Evolutionary conservation across 1,140 invertebrate species (phyloP).

Genomic region (Babylonia areolata): DNA sequence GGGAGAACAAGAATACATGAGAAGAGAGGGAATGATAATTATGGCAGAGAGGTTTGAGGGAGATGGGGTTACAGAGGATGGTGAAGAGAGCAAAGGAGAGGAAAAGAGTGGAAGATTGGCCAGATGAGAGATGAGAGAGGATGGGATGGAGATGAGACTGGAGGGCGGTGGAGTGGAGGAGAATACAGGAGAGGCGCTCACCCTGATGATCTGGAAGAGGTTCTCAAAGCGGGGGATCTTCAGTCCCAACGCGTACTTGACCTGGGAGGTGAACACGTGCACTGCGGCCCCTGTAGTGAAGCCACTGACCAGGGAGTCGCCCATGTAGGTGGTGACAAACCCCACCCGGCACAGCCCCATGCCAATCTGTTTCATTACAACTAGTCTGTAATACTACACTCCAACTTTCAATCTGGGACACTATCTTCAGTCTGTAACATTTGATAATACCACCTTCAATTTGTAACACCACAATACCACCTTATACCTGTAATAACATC

Average conservation of each 20-base stretch:
- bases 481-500: background rate
- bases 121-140: background rate
- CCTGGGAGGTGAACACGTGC: slow-evolving; percentile 77
- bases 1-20: background rate
- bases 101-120: background rate
- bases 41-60: background rate
- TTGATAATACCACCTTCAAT: background rate
- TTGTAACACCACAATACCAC: background rate
- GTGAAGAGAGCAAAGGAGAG: background rate
- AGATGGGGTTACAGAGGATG: background rate
- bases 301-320: slow-evolving; percentile 77
- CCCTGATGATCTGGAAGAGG: slow-evolving; percentile 73
- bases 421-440: too few relatives aligned
- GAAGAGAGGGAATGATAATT: background rate
- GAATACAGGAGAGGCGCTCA: slow-evolving; percentile 48
- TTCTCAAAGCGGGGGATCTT: slow-evolving; percentile 68
- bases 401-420: too few relatives aligned
- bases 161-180: background rate
- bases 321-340: slow-evolving; percentile 77
- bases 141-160: background rate
- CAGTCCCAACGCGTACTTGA: slow-evolving; percentile 76
- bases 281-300: slow-evolving; percentile 77
- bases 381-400: too few relatives aligned
- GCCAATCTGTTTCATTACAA: slow-evolving; percentile 72
- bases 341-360: slow-evolving; percentile 76